Evolutionary conservation across 2,113 vertebrate genomes (phyloP).

Genomic region (Zapus hudsonius): DNA sequence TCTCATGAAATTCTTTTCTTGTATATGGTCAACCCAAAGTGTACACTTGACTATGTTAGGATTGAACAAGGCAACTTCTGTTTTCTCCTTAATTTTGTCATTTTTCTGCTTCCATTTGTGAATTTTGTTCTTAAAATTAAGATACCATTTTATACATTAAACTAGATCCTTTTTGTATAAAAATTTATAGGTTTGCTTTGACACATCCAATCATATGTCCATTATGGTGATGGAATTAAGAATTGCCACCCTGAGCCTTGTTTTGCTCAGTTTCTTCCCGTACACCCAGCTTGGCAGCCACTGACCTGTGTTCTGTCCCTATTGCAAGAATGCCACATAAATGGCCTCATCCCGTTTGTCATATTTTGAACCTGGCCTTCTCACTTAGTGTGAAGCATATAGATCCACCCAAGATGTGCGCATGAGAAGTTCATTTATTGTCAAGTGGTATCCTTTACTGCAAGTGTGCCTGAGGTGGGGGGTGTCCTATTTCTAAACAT

Average conservation of each 20-base stretch:
- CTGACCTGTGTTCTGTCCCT: neutral
- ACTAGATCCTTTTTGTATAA: neutral
- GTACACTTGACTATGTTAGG: neutral
- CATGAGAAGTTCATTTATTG: neutral
- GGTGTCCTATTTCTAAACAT: neutral
- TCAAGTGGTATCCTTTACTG: neutral
- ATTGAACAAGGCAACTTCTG: neutral
- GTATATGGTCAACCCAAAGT: neutral
- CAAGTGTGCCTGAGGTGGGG: neutral
- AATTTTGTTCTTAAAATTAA: neutral
- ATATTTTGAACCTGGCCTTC: neutral
- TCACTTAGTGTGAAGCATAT: neutral
- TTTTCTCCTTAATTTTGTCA: neutral
- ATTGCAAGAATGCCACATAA: neutral
- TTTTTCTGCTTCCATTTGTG: conserved; percentile 6
- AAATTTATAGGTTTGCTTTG: neutral
- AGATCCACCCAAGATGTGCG: neutral
- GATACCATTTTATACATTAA: neutral
- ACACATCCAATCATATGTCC: neutral
- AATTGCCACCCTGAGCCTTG: too few relatives aligned
- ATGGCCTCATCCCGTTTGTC: neutral
- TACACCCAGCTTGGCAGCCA: too few relatives aligned
- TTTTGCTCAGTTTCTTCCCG: fast-evolving
- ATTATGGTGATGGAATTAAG: too few relatives aligned
- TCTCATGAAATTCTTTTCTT: conserved; percentile 10